Evolutionary conservation across 2,888 invertebrate genomes (phyloP).

Genomic region (Pardosa pseudoannulata): DNA sequence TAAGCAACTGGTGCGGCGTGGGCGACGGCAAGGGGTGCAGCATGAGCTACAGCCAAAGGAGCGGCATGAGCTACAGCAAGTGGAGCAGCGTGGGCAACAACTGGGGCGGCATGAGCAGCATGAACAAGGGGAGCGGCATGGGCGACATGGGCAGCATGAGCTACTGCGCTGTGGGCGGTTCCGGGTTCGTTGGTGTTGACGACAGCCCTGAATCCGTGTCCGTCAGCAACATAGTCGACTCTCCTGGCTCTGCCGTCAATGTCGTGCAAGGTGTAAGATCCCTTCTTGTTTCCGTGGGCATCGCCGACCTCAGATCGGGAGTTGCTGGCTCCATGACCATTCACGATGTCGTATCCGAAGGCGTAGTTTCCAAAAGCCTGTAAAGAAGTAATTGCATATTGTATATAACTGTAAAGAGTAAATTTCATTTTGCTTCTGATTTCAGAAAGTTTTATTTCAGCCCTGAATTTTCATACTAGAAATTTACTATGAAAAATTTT

Average conservation of each 20-base stretch:
- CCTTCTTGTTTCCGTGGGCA: background rate
- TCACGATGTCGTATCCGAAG: background rate
- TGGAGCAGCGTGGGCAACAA: background rate
- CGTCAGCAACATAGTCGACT: background rate
- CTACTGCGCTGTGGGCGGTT: background rate
- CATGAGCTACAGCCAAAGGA: background rate
- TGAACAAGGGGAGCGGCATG: background rate
- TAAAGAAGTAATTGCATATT: no score
- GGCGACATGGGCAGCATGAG: background rate
- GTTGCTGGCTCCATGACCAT: background rate
- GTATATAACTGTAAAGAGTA: no score
- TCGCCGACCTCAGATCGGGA: background rate
- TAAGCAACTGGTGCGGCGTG: background rate
- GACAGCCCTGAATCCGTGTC: background rate
- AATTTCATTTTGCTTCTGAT: no score
- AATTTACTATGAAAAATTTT: no score
- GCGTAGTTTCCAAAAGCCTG: background rate
- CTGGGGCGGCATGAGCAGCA: background rate
- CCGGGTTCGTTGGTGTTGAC: slow-evolving; percentile 7
- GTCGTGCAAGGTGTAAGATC: background rate
- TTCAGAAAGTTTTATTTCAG: no score
- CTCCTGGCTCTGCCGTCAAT: background rate
- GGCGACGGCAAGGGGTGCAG: background rate
- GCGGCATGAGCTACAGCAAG: background rate
- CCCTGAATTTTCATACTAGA: no score